phyloP scores from a whole-genome alignment of 2,113 vertebrate genomes.

The Telmatochromis sp. region DNA sequence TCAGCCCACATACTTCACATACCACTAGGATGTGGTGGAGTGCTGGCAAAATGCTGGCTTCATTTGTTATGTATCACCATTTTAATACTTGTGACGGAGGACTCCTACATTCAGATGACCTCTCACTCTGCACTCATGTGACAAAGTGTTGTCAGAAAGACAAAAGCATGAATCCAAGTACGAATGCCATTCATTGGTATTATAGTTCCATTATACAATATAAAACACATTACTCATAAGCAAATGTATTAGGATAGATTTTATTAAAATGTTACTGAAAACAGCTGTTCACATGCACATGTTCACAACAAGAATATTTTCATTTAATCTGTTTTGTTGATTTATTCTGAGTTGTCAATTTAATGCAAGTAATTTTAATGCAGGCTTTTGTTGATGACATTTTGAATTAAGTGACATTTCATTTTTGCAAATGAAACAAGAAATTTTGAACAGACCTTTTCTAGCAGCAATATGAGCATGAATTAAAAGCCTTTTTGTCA shows the following conservation, averaged over 20 bases:
- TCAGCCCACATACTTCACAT: slow-evolving; percentile 28
- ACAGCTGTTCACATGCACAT: background rate
- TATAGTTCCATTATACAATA: background rate
- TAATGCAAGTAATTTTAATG: background rate
- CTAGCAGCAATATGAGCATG: background rate
- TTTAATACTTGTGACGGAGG: background rate
- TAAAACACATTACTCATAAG: background rate
- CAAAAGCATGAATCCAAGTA: background rate
- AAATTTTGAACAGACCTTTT: background rate
- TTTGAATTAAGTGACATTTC: background rate
- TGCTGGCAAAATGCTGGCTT: background rate
- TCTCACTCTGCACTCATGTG: background rate
- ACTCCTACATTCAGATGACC: slow-evolving; percentile 9
- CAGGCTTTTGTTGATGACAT: accelerated
- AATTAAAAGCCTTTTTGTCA: background rate
- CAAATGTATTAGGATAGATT: background rate
- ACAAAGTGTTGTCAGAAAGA: background rate
- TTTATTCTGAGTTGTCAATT: background rate
- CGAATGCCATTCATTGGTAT: background rate
- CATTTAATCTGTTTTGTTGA: background rate
- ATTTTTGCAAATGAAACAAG: background rate
- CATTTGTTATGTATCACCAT: slow-evolving; percentile 2
- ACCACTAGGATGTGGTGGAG: slow-evolving; percentile 16
- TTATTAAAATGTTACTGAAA: background rate
- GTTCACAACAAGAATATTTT: background rate